Evolutionary conservation across 2,888 invertebrate genomes (phyloP).

Genomic region (Mythimna albipuncta): DNA sequence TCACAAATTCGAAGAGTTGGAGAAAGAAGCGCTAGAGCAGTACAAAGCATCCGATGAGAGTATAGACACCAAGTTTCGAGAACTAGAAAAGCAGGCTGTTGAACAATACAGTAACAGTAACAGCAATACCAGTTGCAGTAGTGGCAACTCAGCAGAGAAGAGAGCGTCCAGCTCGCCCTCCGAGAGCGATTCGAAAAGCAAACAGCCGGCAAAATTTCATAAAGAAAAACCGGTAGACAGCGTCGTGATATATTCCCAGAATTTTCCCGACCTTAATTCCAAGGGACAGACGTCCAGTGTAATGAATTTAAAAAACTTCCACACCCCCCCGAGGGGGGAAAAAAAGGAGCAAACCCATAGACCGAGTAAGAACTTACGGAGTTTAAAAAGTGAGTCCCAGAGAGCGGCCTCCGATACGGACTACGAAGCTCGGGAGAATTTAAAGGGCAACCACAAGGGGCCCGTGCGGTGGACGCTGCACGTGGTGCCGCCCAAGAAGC

Average conservation of each 20-base stretch:
- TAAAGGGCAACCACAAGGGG: slow-evolving; percentile 77
- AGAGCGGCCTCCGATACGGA: slow-evolving; percentile 86
- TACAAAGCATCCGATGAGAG: slow-evolving; percentile 91
- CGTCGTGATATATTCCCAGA: slow-evolving; percentile 87
- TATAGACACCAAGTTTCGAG: slow-evolving; percentile 91
- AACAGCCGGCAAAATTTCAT: slow-evolving; percentile 82
- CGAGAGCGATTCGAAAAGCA: slow-evolving; percentile 74
- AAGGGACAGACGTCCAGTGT: slow-evolving; percentile 82
- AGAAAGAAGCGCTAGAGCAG: slow-evolving; percentile 91
- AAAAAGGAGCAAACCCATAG: slow-evolving; percentile 85
- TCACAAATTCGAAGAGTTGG: slow-evolving; percentile 89
- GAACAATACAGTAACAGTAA: slow-evolving; percentile 92
- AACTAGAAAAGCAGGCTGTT: slow-evolving; percentile 92
- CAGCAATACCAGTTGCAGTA: slow-evolving; percentile 88
- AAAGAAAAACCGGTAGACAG: slow-evolving; percentile 85
- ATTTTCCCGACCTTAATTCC: slow-evolving; percentile 85
- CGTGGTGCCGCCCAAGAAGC: slow-evolving; percentile 83
- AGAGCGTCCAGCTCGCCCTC: slow-evolving; percentile 71
- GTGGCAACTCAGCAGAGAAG: slow-evolving; percentile 83
- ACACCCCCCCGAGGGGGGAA: slow-evolving; percentile 90
- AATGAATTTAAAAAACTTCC: slow-evolving; percentile 89
- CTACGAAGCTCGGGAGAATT: slow-evolving; percentile 80
- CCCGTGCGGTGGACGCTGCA: slow-evolving; percentile 83
- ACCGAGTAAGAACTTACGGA: slow-evolving; percentile 76
- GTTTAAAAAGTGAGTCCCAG: slow-evolving; percentile 79